Evolutionary conservation across 2,797 vertebrate genomes (phyloP).

Genomic region (Silurus lanzhouensis): DNA sequence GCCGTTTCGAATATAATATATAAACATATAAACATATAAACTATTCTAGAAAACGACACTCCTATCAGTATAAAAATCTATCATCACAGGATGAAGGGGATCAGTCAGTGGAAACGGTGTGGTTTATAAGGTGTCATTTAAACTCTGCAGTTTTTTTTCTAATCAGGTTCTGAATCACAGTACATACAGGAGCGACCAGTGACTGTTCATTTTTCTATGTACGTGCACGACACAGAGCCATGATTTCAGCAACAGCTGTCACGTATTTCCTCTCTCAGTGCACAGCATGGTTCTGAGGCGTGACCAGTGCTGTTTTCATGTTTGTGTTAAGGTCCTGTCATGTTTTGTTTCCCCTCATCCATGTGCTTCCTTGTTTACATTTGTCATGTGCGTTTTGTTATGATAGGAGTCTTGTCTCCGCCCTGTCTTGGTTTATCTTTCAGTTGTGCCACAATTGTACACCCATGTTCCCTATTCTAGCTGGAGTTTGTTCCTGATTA

Average conservation of each 20-base stretch:
- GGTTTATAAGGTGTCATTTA: too few relatives aligned
- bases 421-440: background rate
- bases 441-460: background rate
- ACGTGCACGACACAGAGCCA: background rate
- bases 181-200: background rate
- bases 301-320: constrained; percentile 16
- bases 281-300: background rate
- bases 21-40: too few relatives aligned
- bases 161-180: background rate
- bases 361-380: constrained; percentile 25
- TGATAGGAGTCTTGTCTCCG: background rate
- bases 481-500: background rate
- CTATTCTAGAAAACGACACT: background rate
- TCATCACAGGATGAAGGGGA: background rate
- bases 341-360: constrained; percentile 20
- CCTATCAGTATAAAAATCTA: background rate
- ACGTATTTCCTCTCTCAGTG: constrained; percentile 19
- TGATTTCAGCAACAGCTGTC: constrained; percentile 1
- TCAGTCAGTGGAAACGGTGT: too few relatives aligned
- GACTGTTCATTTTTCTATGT: background rate
- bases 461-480: background rate
- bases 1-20: too few relatives aligned
- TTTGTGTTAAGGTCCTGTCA: constrained; percentile 1
- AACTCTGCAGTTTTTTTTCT: background rate
- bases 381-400: background rate